Evolutionary conservation across 2,888 invertebrate genomes (phyloP).

Genomic region (Chalcosyrphus nemorum): DNA sequence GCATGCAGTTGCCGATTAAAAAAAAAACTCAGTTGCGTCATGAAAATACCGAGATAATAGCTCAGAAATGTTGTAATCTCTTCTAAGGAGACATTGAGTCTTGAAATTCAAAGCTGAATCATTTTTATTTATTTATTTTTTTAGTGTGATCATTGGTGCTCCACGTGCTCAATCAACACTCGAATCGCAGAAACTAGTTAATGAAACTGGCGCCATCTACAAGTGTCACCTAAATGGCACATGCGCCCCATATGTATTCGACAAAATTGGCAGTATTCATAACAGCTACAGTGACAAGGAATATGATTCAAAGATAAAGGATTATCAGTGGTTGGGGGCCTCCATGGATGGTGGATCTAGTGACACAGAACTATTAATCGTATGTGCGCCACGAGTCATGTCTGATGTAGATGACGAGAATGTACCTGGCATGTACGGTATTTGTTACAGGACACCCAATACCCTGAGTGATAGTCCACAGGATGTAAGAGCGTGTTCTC

Average conservation of each 20-base stretch:
- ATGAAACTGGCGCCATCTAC: slow-evolving; percentile 84
- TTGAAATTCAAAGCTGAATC: not conserved
- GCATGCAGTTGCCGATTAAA: too few relatives aligned
- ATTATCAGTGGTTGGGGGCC: slow-evolving; percentile 83
- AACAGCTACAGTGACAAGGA: slow-evolving; percentile 76
- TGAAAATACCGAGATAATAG: too few relatives aligned
- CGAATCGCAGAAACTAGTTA: slow-evolving; percentile 78
- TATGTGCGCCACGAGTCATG: slow-evolving; percentile 81
- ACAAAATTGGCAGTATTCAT: slow-evolving; percentile 79
- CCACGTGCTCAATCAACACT: slow-evolving; percentile 83
- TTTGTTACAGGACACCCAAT: slow-evolving; percentile 81
- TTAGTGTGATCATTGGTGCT: slow-evolving; percentile 83
- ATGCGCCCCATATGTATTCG: slow-evolving; percentile 81
- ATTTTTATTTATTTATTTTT: slow-evolving; percentile 61
- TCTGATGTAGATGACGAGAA: slow-evolving; percentile 74
- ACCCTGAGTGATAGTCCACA: slow-evolving; percentile 77
- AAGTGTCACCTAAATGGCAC: slow-evolving; percentile 80
- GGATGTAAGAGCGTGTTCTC: slow-evolving; percentile 79
- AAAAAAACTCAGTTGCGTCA: too few relatives aligned
- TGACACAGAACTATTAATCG: slow-evolving; percentile 81
- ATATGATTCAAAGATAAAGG: slow-evolving; percentile 80
- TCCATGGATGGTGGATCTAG: slow-evolving; percentile 82
- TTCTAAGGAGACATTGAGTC: not conserved
- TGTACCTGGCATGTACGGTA: slow-evolving; percentile 81
- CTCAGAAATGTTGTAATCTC: too few relatives aligned